Conservation (phyloP, 2,113 vertebrate genomes). For the Rhea americana region DNA sequence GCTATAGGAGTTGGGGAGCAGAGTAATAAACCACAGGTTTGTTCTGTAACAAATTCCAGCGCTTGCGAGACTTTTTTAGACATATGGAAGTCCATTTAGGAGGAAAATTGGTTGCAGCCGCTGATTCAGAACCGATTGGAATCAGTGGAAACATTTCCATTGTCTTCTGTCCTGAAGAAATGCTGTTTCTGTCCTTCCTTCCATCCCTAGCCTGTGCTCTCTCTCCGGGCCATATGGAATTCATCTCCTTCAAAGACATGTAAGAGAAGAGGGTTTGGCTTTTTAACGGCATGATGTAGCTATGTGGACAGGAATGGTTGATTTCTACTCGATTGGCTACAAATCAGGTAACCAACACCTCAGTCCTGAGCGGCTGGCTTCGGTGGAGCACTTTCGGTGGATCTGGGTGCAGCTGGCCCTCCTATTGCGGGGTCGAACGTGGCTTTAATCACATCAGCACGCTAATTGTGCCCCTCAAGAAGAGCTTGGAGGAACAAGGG, state of each 20-base stretch:
- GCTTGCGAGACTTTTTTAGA: conserved; percentile 49
- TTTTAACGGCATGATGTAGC: conserved; percentile 56
- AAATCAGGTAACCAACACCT: conserved; percentile 78
- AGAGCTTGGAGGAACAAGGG: conserved; percentile 64
- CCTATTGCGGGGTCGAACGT: conserved; percentile 37
- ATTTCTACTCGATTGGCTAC: conserved; percentile 77
- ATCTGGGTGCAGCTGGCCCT: conserved; percentile 72
- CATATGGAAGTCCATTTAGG: conserved; percentile 70
- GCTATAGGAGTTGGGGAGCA: conserved; percentile 12
- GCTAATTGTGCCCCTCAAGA: conserved; percentile 71
- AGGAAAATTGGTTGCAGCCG: conserved; percentile 79
- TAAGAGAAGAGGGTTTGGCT: conserved; percentile 54
- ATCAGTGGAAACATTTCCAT: conserved; percentile 54
- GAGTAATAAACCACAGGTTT: conserved; percentile 57
- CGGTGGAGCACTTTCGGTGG: neutral
- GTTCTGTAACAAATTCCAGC: conserved; percentile 67
- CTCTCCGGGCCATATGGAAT: conserved; percentile 74
- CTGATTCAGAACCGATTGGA: conserved; percentile 62
- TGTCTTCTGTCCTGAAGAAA: conserved; percentile 57
- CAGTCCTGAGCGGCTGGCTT: conserved; percentile 40
- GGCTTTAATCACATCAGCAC: conserved; percentile 74
- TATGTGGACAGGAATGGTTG: conserved; percentile 69
- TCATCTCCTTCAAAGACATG: conserved; percentile 69
- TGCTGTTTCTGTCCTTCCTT: conserved; percentile 51
- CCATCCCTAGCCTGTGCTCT: neutral